These are phyloP conservation scores for Sterna hirundo DNA, from an alignment of 2,113 vertebrate genomes.

Conservation along the genomic window DNA sequence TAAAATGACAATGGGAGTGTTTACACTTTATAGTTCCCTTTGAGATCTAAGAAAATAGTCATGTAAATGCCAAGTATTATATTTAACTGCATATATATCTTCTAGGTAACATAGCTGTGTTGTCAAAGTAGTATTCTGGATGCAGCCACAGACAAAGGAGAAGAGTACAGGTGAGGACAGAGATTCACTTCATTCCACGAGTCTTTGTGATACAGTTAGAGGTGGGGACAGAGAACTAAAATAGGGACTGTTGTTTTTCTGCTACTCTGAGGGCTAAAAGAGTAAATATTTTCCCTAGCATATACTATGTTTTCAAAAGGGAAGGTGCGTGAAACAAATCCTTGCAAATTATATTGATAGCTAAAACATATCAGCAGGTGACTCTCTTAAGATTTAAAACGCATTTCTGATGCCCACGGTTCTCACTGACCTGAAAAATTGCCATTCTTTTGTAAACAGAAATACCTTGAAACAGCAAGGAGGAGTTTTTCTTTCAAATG, in stretches of 20 bases:
- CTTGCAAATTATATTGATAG: not conserved
- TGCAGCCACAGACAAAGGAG: not conserved
- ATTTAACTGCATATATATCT: not conserved
- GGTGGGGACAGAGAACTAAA: not conserved
- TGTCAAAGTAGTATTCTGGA: not conserved
- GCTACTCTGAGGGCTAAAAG: not conserved
- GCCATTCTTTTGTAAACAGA: not conserved
- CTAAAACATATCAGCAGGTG: not conserved
- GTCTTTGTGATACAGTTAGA: not conserved
- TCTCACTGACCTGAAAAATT: not conserved
- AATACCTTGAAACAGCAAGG: not conserved
- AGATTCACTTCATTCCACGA: not conserved
- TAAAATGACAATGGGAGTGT: not conserved
- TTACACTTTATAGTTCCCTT: not conserved
- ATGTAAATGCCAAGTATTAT: not conserved
- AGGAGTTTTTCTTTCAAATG: not conserved
- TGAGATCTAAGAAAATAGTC: not conserved
- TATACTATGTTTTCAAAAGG: not conserved
- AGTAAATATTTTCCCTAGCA: not conserved
- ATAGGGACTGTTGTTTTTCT: not conserved
- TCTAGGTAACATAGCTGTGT: not conserved
- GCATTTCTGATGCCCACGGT: not conserved
- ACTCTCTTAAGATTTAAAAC: not conserved
- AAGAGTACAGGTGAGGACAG: not conserved
- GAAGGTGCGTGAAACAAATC: not conserved